Conservation (phyloP, 2,797 vertebrate species). For the Dicrostonyx torquatus region DNA sequence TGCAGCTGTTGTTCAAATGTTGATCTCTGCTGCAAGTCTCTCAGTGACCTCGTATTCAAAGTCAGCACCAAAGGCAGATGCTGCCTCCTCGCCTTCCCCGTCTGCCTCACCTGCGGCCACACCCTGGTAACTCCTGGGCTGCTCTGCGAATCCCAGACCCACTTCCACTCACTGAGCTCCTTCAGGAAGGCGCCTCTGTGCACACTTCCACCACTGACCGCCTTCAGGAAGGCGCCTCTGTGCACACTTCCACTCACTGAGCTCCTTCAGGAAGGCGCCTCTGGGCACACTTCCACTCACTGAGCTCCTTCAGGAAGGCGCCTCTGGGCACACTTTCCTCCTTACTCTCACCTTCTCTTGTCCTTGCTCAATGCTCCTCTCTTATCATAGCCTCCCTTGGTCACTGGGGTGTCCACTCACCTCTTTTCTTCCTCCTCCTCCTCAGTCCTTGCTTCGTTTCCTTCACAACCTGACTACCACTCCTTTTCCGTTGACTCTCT, state of each 20-base stretch:
- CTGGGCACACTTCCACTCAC: no score
- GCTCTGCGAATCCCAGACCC: background rate
- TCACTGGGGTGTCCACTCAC: background rate
- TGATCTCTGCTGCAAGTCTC: background rate
- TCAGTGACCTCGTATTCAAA: background rate
- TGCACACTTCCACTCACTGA: no score
- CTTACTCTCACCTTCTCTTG: background rate
- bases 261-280: background rate
- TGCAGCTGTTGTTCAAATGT: background rate
- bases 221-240: background rate
- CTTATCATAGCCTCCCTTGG: accelerated
- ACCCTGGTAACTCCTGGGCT: background rate
- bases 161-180: background rate
- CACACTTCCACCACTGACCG: no score
- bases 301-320: no score
- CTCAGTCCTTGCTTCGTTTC: background rate
- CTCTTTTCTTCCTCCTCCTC: no score
- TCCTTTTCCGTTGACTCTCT: background rate
- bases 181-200: background rate
- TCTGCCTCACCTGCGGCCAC: background rate
- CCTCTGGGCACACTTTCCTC: no score
- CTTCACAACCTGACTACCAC: no score
- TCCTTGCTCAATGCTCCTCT: background rate
- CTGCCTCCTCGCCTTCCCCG: background rate
- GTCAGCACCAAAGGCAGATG: background rate